Evolutionary conservation across 1,140 invertebrate genomes (phyloP).

Genomic region (Calliopsis andreniformis): DNA sequence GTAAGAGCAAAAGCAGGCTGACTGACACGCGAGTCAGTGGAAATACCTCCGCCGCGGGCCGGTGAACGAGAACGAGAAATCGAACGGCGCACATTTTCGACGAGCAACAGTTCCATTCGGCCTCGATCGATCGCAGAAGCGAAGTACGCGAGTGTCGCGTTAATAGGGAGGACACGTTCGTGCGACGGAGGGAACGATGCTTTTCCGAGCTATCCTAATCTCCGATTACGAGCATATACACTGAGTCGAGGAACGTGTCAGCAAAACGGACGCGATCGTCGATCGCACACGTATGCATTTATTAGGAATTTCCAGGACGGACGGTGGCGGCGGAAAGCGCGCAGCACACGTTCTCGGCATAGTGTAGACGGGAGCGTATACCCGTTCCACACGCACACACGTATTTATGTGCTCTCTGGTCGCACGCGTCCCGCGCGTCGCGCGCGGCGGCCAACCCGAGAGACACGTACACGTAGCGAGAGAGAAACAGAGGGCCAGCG

Average conservation of each 20-base stretch:
- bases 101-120: constrained; percentile 12
- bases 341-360: constrained; percentile 37
- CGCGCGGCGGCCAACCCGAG: background rate
- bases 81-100: constrained; percentile 2
- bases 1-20: constrained; percentile 32
- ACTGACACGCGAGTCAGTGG: constrained; percentile 21
- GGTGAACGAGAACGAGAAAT: constrained; percentile 12
- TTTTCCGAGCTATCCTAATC: no score
- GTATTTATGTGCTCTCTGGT: constrained; percentile 15
- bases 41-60: constrained; percentile 24
- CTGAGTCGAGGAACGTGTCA: no score
- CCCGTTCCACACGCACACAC: constrained; percentile 9
- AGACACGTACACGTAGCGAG: constrained; percentile 3
- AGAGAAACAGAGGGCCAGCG: constrained; percentile 45
- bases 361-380: constrained; percentile 26
- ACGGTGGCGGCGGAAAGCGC: constrained; percentile 23
- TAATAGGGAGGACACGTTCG: constrained; percentile 19
- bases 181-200: background rate
- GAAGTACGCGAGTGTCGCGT: constrained; percentile 8
- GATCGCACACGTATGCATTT: constrained; percentile 47
- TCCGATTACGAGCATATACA: no score
- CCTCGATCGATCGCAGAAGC: background rate
- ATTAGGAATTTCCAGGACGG: constrained; percentile 40
- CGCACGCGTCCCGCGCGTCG: constrained; percentile 12
- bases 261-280: constrained; percentile 23